Base-by-base conservation (phyloP, 2,888 invertebrate species). In the Sphinx pinastri region DNA sequence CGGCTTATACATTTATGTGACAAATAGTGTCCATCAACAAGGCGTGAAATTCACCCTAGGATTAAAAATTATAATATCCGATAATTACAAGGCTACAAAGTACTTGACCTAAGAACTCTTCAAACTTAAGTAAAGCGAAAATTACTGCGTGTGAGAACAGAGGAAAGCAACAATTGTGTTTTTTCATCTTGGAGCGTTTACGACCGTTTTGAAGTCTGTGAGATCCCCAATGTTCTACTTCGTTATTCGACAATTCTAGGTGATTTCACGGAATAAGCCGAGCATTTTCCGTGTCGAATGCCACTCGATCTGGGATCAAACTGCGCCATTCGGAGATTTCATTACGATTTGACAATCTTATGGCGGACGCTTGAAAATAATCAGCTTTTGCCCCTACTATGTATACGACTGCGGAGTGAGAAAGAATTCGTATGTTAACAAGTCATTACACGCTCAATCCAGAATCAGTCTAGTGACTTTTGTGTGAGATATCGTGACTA, bases 341-440 rank as follows among this genome's bases (percentile, higher is more conserved):
- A 75, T 75, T 74, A 75, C 72, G 74, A 70, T 75, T 72, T 67
- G 68, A 68, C 55, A 69, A 70, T 74, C 71, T 74, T 70, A 71
- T 51, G 47, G 67, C 63, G 49, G 49, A 16, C 63, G 63, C 63
- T 63, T 63, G 63, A 19, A 63, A 63, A 63, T 63, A 63, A 63
- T 63, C 63, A 63, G 63, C 63, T 49, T 60, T 63, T 63, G 63
- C 63, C 19, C 63, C 49, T 63, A 63, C 63, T 49, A 63, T 11
- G 19, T 45, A 12, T 63, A 7, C 19, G 49, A 19, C 49, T 38
- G 47, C n/a, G 38, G 16, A n/a, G 16, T 47, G 60, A 45, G 11
- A 60, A 60, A 45, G 25, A 25, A 11, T 19, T 13, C 6, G 58
- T 3, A 12, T 14, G 14, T 58, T 58, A 4, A 58, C 38, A 19